Evolutionary conservation across 2,888 invertebrate genomes (phyloP).

Genomic region (Synanthedon tipuliformis): DNA sequence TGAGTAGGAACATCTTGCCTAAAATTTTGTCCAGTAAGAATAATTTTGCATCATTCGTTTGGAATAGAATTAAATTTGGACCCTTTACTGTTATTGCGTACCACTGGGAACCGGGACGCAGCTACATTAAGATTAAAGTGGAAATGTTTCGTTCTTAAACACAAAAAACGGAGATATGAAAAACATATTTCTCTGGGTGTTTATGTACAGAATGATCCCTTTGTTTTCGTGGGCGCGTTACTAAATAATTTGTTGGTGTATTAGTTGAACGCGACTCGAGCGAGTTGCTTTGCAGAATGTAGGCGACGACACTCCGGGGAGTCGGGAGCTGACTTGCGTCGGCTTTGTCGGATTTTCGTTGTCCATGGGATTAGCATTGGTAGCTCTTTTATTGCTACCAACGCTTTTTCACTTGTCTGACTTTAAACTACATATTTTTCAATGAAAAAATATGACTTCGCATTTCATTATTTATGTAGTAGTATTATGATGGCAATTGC

Average conservation of each 20-base stretch:
- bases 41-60: not conserved
- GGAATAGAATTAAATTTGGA: not conserved
- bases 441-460: too few relatives aligned
- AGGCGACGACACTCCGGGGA: not conserved
- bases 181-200: not conserved
- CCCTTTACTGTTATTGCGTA: not conserved
- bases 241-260: not conserved
- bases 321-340: slow-evolving; percentile 5
- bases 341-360: slow-evolving; percentile 30
- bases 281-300: not conserved
- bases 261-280: not conserved
- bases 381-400: not conserved
- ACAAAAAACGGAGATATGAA: too few relatives aligned
- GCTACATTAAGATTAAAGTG: too few relatives aligned
- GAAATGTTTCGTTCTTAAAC: too few relatives aligned
- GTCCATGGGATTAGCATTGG: slow-evolving; percentile 18
- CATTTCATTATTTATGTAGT: too few relatives aligned
- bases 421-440: too few relatives aligned
- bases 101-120: too few relatives aligned
- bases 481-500: too few relatives aligned
- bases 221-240: not conserved
- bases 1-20: slow-evolving; percentile 2
- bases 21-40: not conserved
- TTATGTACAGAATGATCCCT: not conserved
- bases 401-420: too few relatives aligned